Conservation (phyloP, 2,113 vertebrate species). For the Corydoras sp. region DNA sequence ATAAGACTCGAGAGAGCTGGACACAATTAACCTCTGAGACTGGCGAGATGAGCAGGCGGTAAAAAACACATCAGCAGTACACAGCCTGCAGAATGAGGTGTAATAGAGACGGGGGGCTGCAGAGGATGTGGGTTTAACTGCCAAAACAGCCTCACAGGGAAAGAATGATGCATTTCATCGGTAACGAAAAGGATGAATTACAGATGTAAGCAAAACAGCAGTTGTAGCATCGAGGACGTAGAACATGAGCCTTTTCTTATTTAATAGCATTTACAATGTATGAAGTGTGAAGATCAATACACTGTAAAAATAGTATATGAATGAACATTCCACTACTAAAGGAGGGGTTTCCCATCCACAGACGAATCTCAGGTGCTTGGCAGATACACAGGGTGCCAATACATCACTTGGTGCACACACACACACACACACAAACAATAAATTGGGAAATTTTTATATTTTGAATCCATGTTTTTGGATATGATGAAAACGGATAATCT, state of each 20-base stretch:
- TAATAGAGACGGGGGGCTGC: neutral
- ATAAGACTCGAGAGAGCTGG: neutral
- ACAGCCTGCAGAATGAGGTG: neutral
- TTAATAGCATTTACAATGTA: too few relatives aligned
- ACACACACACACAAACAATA: neutral
- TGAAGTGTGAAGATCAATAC: too few relatives aligned
- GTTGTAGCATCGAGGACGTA: too few relatives aligned
- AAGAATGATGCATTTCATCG: neutral
- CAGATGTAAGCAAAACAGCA: too few relatives aligned
- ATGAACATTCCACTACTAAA: too few relatives aligned
- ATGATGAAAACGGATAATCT: too few relatives aligned
- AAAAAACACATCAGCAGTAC: neutral
- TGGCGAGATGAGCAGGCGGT: neutral
- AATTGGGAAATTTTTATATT: constrained; percentile 7
- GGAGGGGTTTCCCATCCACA: too few relatives aligned
- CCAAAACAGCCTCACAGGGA: neutral
- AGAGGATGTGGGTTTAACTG: neutral
- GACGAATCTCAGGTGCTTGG: too few relatives aligned
- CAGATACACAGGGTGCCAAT: neutral
- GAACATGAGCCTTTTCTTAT: too few relatives aligned
- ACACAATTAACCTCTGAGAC: neutral
- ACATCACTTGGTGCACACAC: neutral
- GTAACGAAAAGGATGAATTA: too few relatives aligned
- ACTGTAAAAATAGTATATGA: too few relatives aligned
- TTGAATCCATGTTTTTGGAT: too few relatives aligned